Evolutionary conservation across 2,113 vertebrate genomes (phyloP).

Genomic region (Manacus vitellinus): DNA sequence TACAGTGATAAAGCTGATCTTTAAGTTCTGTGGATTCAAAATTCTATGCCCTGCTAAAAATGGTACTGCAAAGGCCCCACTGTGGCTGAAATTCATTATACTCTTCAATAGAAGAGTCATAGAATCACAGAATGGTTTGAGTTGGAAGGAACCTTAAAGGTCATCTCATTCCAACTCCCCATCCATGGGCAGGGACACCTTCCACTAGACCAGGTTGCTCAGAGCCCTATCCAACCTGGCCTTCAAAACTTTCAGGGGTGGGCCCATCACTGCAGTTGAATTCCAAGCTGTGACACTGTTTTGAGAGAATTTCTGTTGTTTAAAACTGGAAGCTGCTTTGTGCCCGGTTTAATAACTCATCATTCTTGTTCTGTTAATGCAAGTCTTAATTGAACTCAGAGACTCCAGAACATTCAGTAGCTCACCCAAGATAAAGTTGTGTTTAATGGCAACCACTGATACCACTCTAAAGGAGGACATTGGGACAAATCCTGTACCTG

Average conservation of each 20-base stretch:
- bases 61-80: neutral
- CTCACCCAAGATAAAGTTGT: neutral
- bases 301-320: neutral
- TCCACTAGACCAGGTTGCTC: neutral
- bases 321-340: neutral
- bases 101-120: neutral
- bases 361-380: neutral
- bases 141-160: neutral
- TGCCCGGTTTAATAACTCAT: neutral
- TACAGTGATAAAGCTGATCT: neutral
- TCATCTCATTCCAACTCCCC: neutral
- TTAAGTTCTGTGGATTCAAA: neutral
- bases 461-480: neutral
- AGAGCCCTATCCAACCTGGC: neutral
- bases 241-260: neutral
- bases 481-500: neutral
- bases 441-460: neutral
- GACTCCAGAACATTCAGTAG: neutral
- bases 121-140: neutral
- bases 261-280: neutral
- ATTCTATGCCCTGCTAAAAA: neutral
- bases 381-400: neutral
- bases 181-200: neutral
- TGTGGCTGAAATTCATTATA: neutral
- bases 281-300: neutral